Base-by-base conservation (phyloP, 2,888 invertebrate species). In the Suillia variegata region DNA sequence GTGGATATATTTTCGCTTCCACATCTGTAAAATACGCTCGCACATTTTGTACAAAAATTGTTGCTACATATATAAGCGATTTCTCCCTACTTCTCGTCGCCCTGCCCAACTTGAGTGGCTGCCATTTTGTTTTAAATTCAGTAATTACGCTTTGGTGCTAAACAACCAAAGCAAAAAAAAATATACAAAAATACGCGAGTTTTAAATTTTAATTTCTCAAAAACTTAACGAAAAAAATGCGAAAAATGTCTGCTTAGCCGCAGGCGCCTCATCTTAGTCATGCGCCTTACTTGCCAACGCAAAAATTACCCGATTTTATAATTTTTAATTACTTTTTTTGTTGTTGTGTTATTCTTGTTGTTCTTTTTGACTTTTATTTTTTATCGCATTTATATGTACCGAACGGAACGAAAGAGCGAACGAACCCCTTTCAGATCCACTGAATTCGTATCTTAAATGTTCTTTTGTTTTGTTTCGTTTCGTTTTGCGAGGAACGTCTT, bases 121-220 rank as follows among this genome's bases (percentile, higher is more conserved):
- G 21, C 49, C 51, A 38, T 58, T 61, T 58, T 54, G 24, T 66
- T 66, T 66, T 64, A 58, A 64, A 62, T 62, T 64, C 63, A 67
- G 62, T 65, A 65, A 65, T 65, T 45, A 13, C 61, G 63, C 58
- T 61, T 58, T 61, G 48, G 26, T 51, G 45, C 38, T 18, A 21
- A 49, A 8, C 48, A n/a, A n/a, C n/a, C n/a, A 22, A 22, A 18
- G 20, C 49, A 49, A 2, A 49, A 49, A 21, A 49, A 49, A 2
- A 49, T 26, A 6, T 26, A 10, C 26, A 26, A 26, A 26, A 26
- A 26, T 26, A 6, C 10, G 10, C n/a, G n/a, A n/a, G n/a, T n/a
- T n/a, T n/a, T n/a, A n/a, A n/a, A n/a, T n/a, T n/a, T n/a, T n/a
- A n/a, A n/a, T n/a, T n/a, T n/a, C n/a, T n/a, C n/a, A n/a, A n/a